Percentiles rank a stretch among this genome's conserved stretches.
Evolutionary conservation across 1,140 invertebrate genomes (phyloP).

Genomic region (Parasteatoda tepidariorum): DNA sequence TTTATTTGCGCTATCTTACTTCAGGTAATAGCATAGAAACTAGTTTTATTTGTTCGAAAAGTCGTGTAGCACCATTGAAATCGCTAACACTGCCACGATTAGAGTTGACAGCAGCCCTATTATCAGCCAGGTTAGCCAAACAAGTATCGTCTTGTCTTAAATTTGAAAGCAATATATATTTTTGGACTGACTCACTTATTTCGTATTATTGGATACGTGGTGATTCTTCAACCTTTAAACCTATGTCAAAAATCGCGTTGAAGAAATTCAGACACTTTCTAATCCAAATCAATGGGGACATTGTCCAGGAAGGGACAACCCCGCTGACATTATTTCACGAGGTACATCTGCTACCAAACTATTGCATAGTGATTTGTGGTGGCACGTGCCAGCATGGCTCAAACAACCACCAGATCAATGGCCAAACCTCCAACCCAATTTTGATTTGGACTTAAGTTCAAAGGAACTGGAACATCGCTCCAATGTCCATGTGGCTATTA

Average conservation of each 20-base stretch:
- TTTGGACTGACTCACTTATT: conserved; percentile 67
- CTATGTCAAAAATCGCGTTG: conserved; percentile 68
- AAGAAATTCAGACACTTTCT: conserved; percentile 65
- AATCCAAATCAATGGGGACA: conserved; percentile 67
- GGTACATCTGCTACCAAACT: conserved; percentile 60
- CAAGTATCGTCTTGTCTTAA: background rate
- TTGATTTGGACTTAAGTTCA: background rate
- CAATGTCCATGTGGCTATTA: too few relatives aligned
- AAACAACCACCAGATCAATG: background rate
- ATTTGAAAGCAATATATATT: conserved; percentile 16
- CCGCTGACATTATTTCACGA: conserved; percentile 69
- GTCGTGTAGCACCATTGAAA: background rate
- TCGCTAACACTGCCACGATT: background rate
- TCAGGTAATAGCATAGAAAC: background rate
- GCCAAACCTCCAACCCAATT: background rate
- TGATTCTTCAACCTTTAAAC: conserved; percentile 64
- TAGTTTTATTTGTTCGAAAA: background rate
- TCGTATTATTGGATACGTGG: conserved; percentile 66
- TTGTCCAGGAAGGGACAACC: conserved; percentile 67
- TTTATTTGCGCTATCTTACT: background rate
- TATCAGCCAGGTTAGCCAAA: background rate
- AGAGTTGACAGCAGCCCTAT: background rate
- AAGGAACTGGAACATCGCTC: background rate
- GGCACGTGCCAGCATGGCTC: background rate
- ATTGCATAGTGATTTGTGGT: background rate